Percentiles rank a stretch among this genome's conserved stretches.
Conservation (phyloP, 2,797 vertebrate species). For the Furcifer pardalis region DNA sequence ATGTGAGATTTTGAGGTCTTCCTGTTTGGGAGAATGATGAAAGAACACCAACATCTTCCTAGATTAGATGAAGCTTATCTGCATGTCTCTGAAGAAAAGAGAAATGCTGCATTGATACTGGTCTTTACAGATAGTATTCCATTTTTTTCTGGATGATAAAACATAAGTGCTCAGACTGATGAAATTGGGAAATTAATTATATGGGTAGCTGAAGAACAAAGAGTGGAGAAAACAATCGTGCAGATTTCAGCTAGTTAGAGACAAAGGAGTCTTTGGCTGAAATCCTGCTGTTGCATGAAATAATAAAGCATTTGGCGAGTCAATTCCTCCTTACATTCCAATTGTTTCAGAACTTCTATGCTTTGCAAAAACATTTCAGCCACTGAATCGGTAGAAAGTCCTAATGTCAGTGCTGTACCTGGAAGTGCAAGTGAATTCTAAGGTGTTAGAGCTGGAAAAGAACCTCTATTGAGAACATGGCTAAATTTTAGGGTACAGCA, state of each 20-base stretch:
- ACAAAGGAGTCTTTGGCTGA: background rate
- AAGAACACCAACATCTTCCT: background rate
- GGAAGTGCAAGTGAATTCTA: background rate
- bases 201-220: background rate
- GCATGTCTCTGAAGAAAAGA: background rate
- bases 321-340: too few relatives aligned
- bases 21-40: background rate
- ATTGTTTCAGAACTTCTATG: too few relatives aligned
- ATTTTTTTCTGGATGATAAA: background rate
- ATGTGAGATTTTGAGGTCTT: too few relatives aligned
- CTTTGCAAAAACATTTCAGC: too few relatives aligned
- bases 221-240: background rate
- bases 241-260: background rate
- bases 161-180: background rate
- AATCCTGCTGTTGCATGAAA: too few relatives aligned
- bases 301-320: too few relatives aligned
- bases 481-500: background rate
- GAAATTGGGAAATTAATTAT: background rate
- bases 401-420: background rate
- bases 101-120: background rate
- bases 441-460: background rate
- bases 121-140: background rate
- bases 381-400: background rate
- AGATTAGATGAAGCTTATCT: background rate
- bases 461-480: background rate